These are phyloP conservation scores for Mormoops blainvillei DNA, from an alignment of 2,113 vertebrate species.

Conservation along the genomic window DNA sequence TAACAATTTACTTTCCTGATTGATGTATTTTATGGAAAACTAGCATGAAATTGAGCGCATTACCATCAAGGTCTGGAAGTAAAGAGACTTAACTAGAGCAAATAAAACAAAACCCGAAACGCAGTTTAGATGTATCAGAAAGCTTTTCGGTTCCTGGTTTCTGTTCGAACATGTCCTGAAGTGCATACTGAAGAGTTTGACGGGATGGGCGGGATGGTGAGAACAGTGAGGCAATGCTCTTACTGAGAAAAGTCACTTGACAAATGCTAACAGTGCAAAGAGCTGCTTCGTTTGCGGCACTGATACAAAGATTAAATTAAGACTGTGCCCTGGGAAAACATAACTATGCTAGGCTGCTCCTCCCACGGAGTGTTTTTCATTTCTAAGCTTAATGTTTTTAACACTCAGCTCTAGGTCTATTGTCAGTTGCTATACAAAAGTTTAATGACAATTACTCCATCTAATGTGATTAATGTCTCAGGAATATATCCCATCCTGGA, in stretches of 20 bases:
- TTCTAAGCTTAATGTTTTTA: not conserved
- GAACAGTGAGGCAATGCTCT: not conserved
- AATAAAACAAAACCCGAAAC: not conserved
- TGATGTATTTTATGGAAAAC: not conserved
- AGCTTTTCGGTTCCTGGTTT: not conserved
- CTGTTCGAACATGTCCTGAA: not conserved
- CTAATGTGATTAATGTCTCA: not conserved
- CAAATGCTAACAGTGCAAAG: not conserved
- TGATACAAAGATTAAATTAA: not conserved
- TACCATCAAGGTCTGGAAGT: not conserved
- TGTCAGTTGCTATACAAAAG: not conserved
- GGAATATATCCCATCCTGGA: not conserved
- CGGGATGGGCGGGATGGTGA: rapidly evolving
- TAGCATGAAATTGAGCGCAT: not conserved
- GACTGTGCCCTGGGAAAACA: not conserved
- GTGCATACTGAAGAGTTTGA: not conserved
- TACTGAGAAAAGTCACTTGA: not conserved
- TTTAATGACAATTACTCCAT: slow-evolving; percentile 12
- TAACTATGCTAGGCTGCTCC: not conserved
- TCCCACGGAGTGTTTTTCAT: not conserved
- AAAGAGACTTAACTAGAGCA: not conserved
- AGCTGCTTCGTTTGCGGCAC: not conserved
- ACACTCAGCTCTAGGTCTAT: not conserved
- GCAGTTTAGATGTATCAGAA: not conserved
- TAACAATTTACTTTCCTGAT: not conserved